Base-by-base conservation (phyloP, 2,888 invertebrate genomes). In the Trichogramma dendrolimi region DNA sequence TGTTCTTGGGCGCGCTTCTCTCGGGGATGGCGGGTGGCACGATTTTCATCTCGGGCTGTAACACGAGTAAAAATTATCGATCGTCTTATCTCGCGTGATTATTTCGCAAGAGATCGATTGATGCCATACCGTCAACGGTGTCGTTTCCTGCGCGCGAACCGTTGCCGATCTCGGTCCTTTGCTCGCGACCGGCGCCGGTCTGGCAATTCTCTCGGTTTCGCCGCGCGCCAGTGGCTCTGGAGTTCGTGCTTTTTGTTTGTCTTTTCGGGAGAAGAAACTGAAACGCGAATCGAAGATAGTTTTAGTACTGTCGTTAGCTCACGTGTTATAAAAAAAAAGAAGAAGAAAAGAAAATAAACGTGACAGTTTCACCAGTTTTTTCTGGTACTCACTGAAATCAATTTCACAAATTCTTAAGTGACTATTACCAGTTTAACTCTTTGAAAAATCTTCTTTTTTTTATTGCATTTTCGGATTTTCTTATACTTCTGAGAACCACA, bases 211-310 rank as follows among this genome's bases (percentile, higher is more conserved):
- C 55, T 78, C 78, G 4, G 75, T 73, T 50, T 73, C 66, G 57
- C 75, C 77, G 4, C 73, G 84, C 0, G 82, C 81, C 71, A 85
- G 81, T 0, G 86, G 86, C 67, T 90, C 90, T 0, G 89, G 88
- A 0, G 89, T 88, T 71, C 86, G 87, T 0, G 87, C 84, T 74
- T 90, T 90, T 75, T 0, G 85, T 69, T 87, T 87, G 2, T 81
- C 81, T 77, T 92, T 92, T 72, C 91, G 89, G 41, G 90, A 88
- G 80, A 94, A 94, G 80, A 94, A 94, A 79, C 93, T 88, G 72
- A 65, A 71, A 69, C 57, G 14, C 27, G 61, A 62, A 62, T 65
- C 56, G 61, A 66, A 54, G 63, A 64, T 61, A 55, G 41, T 62
- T 63, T 43, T 52, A 57, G 41, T 6, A 59, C 8, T 39, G n/a